phyloP scores from a whole-genome alignment of 2,797 vertebrate species.

The Eidolon dupreanum region DNA sequence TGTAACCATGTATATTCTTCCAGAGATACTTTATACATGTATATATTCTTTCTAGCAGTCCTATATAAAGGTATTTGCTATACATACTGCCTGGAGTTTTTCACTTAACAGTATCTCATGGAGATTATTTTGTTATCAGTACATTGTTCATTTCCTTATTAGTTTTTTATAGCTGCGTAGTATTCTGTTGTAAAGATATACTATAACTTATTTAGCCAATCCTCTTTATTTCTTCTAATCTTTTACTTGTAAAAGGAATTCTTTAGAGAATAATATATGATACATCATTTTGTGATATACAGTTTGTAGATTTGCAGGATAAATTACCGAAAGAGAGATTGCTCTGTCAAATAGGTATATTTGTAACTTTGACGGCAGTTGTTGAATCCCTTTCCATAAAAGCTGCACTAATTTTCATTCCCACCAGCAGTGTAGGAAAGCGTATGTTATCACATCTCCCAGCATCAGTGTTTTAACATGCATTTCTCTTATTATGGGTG shows the following conservation, averaged over 20 bases:
- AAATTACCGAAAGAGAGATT: background rate
- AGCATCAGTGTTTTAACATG: background rate
- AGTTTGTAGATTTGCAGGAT: background rate
- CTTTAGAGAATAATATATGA: background rate
- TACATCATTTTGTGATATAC: background rate
- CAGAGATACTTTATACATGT: background rate
- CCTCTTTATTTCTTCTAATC: background rate
- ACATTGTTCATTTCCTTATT: background rate
- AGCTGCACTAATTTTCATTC: background rate
- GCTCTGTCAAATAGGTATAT: background rate
- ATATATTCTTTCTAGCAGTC: background rate
- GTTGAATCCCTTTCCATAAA: background rate
- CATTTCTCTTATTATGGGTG: background rate
- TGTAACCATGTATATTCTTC: background rate
- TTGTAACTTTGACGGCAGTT: background rate
- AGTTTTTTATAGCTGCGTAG: background rate
- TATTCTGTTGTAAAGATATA: constrained; percentile 21
- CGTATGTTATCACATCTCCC: background rate
- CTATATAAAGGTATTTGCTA: background rate
- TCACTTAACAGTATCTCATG: background rate
- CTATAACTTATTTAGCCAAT: background rate
- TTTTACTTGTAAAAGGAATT: background rate
- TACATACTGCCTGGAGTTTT: background rate
- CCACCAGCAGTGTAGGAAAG: background rate
- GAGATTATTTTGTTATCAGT: constrained; percentile 7